phyloP scores from a whole-genome alignment of 2,797 vertebrate species.

The Brachyrhaphis roseni region DNA sequence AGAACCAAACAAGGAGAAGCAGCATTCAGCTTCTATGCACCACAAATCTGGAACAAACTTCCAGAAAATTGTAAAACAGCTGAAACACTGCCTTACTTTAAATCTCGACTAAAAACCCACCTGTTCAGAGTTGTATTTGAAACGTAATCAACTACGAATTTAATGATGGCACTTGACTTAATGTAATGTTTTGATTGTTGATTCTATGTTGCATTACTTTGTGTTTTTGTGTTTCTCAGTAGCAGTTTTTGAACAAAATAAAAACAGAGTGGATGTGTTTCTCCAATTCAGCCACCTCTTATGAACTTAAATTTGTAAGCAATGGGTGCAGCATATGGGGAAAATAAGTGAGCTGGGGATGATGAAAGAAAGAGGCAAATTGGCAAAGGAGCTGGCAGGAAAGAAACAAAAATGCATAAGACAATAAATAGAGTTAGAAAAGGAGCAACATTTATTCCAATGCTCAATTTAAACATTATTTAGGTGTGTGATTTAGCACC shows the following conservation, averaged over 20 bases:
- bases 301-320: constrained; percentile 21
- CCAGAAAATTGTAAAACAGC: too few species aligned
- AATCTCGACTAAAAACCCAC: too few species aligned
- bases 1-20: too few species aligned
- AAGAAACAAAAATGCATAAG: constrained; percentile 15
- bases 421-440: constrained; percentile 24
- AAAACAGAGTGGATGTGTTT: constrained; percentile 6
- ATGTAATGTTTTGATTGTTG: too few species aligned
- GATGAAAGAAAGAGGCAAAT: constrained; percentile 49
- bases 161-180: too few species aligned
- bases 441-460: constrained; percentile 50
- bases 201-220: too few species aligned
- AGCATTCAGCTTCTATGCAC: too few species aligned
- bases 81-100: too few species aligned
- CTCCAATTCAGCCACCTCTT: constrained; percentile 24
- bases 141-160: too few species aligned
- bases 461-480: constrained; percentile 39
- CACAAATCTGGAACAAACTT: too few species aligned
- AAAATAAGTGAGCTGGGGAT: constrained; percentile 14
- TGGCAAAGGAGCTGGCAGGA: constrained; percentile 24
- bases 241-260: neutral
- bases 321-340: constrained; percentile 21
- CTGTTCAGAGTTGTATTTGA: too few species aligned
- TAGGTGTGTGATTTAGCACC: constrained; percentile 23
- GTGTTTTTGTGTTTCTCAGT: too few species aligned